phyloP scores from a whole-genome alignment of 2,888 invertebrate species.

The Cosmia trapezina region DNA sequence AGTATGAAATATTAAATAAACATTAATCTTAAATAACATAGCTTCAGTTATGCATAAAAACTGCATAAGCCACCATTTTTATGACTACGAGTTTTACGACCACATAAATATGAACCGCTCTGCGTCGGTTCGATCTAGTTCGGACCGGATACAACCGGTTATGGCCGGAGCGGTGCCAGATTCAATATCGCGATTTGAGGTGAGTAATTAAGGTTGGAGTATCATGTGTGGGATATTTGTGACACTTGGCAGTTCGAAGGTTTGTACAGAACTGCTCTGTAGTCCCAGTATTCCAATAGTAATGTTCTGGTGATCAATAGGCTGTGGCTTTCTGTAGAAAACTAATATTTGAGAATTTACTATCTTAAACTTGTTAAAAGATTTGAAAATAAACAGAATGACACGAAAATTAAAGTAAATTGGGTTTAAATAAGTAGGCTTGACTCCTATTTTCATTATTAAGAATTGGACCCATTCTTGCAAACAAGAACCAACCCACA shows the following conservation, averaged over 20 bases:
- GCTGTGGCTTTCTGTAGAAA: background rate
- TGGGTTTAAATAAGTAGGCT: background rate
- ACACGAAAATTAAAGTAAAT: background rate
- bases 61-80: constrained; percentile 73
- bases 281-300: background rate
- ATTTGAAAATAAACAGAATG: background rate
- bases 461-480: too few relatives aligned
- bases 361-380: background rate
- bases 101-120: constrained; percentile 70
- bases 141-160: constrained; percentile 49
- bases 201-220: constrained; percentile 22
- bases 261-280: background rate
- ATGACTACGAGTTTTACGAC: constrained; percentile 70
- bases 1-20: constrained; percentile 58
- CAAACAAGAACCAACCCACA: too few relatives aligned
- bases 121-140: constrained; percentile 47
- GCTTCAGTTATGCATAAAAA: constrained; percentile 70
- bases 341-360: background rate
- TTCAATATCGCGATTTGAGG: constrained; percentile 56
- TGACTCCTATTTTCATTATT: too few relatives aligned
- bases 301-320: background rate
- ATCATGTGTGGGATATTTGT: constrained; percentile 16
- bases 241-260: background rate
- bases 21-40: constrained; percentile 55
- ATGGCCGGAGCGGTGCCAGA: constrained; percentile 51